A percentile compares a stretch with the other conserved stretches of the same genome.
Conservation (phyloP, 2,113 vertebrate species). For the Barbus barbus region DNA sequence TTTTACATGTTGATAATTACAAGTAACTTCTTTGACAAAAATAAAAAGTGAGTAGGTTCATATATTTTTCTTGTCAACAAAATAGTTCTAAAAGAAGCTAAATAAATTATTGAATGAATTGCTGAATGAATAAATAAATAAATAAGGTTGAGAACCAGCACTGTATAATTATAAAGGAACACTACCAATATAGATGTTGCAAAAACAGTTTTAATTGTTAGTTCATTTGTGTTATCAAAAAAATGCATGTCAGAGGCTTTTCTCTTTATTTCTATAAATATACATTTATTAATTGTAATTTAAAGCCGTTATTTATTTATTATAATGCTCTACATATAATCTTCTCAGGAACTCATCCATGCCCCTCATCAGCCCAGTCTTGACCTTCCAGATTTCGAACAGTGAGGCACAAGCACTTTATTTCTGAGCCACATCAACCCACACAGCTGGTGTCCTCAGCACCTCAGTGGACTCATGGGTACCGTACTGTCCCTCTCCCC, state of each 20-base stretch:
- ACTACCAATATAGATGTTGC: neutral
- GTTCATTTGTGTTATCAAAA: neutral
- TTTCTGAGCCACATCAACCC: constrained; percentile 13
- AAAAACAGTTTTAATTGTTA: neutral
- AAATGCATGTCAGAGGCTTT: neutral
- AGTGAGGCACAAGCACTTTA: constrained; percentile 17
- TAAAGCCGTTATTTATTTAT: neutral
- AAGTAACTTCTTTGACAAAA: neutral
- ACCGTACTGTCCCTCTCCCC: constrained; percentile 81
- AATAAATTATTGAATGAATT: too few species aligned
- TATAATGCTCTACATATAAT: neutral
- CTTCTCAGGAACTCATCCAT: constrained; percentile 32
- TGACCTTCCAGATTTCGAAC: constrained; percentile 7
- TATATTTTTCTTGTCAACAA: neutral
- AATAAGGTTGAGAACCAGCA: neutral
- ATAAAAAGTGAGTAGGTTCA: neutral
- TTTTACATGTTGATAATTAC: neutral
- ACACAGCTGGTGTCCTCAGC: constrained; percentile 26
- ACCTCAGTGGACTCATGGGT: constrained; percentile 65
- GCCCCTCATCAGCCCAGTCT: constrained; percentile 1
- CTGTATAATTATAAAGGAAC: neutral
- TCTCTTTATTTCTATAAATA: neutral
- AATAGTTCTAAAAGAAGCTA: neutral
- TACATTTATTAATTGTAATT: neutral
- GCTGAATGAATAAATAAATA: too few species aligned